Base-by-base conservation (phyloP, 2,888 invertebrate species). In the Cyrtodaria siliqua region DNA sequence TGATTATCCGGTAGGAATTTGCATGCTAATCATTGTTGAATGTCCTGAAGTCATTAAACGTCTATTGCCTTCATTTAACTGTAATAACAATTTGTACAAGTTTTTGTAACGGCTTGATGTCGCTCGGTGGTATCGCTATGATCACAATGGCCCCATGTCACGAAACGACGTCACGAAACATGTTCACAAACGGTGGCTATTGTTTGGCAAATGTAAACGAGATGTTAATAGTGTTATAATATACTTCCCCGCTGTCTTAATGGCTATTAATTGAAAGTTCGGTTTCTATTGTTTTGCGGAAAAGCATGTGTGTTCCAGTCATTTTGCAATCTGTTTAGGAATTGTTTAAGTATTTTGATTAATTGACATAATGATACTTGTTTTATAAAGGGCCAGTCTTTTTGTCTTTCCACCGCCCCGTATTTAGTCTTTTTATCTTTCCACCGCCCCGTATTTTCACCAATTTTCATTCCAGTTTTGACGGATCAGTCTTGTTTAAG, bases 41-140 rank as follows among this genome's bases (percentile, higher is more conserved):
- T 69, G 74, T 68, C 75, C 33, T 56, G 42, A 74, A 72, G 69
- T 66, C 61, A 75, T 78, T 81, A 75, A 78, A 81, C 61, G 55
- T 71, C 74, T 78, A 78, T 81, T 81, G 77, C 66, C 71, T 66
- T 62, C 78, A 75, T 78, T 78, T 75, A 78, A 75, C 62, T 57
- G 75, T 66, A 63, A 81, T 81, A 74, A 75, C 78, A 78, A 72
- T 81, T 69, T 53, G 74, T 74, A 72, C 71, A 78, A 75, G 71
- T 74, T 75, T 71, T 62, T 68, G 78, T 78, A 81, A 81, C 81
- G 61, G 72, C 64, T 72, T 69, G 81, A 81, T 81, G 68, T 72
- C 78, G 60, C 52, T 23, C 53, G 29, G 40, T 62, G 81, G 78
- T 81, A 81, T 76, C 62, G 44, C 9, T 44, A 44, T 16, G 40